These are phyloP conservation scores for Actinopyga echinites DNA, from an alignment of 53 echinoderm and acorn worm species.

Conservation along the genomic window DNA sequence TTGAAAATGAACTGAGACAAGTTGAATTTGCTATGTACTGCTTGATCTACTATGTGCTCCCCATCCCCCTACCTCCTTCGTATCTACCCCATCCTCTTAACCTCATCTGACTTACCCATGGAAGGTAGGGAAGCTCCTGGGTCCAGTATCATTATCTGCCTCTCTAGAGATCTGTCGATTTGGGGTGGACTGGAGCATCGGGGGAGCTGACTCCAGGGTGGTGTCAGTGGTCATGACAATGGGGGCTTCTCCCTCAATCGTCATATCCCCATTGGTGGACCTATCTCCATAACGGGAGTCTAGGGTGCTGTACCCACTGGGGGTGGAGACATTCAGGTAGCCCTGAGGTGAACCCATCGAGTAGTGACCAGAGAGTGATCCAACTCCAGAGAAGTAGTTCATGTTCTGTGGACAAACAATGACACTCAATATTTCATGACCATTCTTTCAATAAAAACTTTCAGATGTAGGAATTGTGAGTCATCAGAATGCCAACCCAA, in stretches of 20 bases:
- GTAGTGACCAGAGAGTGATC: constrained; percentile 93
- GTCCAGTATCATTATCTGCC: constrained; percentile 66
- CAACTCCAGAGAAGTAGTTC: constrained; percentile 91
- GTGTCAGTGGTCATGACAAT: constrained; percentile 55
- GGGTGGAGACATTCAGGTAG: constrained; percentile 70
- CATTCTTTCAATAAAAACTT: not conserved
- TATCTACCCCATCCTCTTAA: not conserved
- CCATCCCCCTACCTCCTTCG: not conserved
- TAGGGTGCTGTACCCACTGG: constrained; percentile 75
- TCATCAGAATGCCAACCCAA: not conserved
- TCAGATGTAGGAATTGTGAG: not conserved
- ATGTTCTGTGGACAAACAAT: constrained; percentile 60
- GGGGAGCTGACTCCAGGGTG: constrained; percentile 72
- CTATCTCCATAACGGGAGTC: constrained; percentile 70
- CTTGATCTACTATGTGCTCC: too few species aligned
- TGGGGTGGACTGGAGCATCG: constrained; percentile 71
- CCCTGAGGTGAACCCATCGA: constrained; percentile 25
- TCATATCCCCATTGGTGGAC: constrained; percentile 23
- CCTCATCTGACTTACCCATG: constrained; percentile 65
- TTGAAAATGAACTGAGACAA: too few species aligned
- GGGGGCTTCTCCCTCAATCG: constrained; percentile 25
- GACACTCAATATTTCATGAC: not conserved
- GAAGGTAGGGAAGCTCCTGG: constrained; percentile 75
- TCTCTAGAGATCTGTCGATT: constrained; percentile 55
- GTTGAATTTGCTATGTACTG: too few species aligned